A percentile compares a stretch with the other conserved stretches of the same genome.
These are phyloP conservation scores for Dexiosoma caninum DNA, from an alignment of 2,888 invertebrate genomes.

Conservation along the genomic window DNA sequence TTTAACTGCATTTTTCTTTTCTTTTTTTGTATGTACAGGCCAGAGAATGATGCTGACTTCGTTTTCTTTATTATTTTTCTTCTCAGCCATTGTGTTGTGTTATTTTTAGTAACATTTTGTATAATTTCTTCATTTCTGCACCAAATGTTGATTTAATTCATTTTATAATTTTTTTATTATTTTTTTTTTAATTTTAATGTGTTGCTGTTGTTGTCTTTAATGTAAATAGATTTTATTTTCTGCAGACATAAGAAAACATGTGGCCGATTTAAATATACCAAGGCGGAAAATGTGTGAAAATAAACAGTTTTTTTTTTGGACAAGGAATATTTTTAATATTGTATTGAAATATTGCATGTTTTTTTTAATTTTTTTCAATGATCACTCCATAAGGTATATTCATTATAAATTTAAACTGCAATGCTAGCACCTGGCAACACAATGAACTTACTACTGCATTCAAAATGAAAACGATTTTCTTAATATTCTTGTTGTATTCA, in stretches of 20 bases:
- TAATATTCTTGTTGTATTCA: too few species aligned
- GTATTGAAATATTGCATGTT: too few species aligned
- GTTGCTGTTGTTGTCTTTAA: conserved; percentile 28
- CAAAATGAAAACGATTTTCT: too few species aligned
- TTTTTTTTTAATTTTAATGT: conserved; percentile 6
- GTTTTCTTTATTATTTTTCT: neutral
- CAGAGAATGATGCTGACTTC: conserved; percentile 29
- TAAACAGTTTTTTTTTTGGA: too few species aligned
- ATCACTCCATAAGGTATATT: too few species aligned
- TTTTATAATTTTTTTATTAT: conserved; percentile 8
- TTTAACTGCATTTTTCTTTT: neutral
- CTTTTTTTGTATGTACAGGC: neutral
- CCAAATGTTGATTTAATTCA: conserved; percentile 30
- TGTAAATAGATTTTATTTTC: conserved; percentile 45
- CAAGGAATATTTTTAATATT: too few species aligned
- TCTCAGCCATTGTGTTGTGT: neutral
- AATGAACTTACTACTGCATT: too few species aligned
- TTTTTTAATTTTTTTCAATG: too few species aligned
- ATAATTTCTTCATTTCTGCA: conserved; percentile 33
- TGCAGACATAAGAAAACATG: conserved; percentile 46
- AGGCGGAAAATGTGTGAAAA: neutral
- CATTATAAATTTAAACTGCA: too few species aligned
- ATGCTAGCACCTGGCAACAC: too few species aligned
- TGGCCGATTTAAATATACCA: conserved; percentile 10
- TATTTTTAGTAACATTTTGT: conserved; percentile 9